phyloP scores from a whole-genome alignment of 2,113 vertebrate species.

The Propithecus coquereli region DNA sequence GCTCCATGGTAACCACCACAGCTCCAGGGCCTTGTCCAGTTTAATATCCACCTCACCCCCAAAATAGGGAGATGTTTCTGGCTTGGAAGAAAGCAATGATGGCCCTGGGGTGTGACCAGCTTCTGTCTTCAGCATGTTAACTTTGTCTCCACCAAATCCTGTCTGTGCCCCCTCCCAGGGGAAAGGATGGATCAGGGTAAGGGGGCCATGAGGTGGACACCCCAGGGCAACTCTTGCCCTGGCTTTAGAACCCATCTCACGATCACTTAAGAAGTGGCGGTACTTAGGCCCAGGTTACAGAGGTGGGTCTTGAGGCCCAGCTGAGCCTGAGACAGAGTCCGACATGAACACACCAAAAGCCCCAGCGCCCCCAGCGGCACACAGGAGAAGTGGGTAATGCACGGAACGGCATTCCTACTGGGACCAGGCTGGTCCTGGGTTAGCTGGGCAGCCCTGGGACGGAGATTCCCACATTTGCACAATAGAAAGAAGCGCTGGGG shows the following conservation, averaged over 20 bases:
- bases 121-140: background rate
- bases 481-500: background rate
- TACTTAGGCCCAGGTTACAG: too few relatives aligned
- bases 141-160: background rate
- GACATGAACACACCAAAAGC: background rate
- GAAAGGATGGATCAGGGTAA: background rate
- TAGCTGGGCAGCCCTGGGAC: background rate
- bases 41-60: background rate
- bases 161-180: background rate
- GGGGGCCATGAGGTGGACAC: background rate
- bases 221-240: background rate
- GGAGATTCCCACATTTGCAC: background rate
- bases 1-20: background rate
- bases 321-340: background rate
- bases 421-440: background rate
- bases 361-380: background rate
- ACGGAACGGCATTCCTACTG: background rate
- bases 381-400: background rate
- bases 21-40: background rate
- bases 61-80: background rate
- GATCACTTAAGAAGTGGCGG: background rate
- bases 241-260: background rate
- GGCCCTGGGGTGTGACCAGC: background rate
- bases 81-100: background rate
- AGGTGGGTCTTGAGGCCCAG: background rate